Conservation (phyloP, 1,140 invertebrate species). For the Doryteuthis pealeii region DNA sequence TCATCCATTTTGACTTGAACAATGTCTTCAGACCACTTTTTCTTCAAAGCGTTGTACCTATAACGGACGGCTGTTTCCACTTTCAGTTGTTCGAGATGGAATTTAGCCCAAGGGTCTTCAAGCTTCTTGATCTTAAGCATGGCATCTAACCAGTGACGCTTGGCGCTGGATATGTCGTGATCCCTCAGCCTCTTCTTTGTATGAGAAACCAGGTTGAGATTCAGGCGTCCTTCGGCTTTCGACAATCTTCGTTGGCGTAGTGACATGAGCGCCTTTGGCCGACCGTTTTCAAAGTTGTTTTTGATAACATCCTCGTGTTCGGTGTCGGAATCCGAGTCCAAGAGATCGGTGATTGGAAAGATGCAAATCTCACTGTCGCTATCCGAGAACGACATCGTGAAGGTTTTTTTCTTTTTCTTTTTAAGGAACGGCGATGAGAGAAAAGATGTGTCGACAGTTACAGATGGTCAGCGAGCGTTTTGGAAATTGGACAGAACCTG, state of each 20-base stretch:
- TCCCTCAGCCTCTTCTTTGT: constrained; percentile 16
- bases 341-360: constrained; percentile 39
- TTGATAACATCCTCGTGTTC: constrained; percentile 22
- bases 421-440: not conserved
- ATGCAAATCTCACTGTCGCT: constrained; percentile 36
- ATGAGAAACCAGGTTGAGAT: not conserved
- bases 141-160: constrained; percentile 38
- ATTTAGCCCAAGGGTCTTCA: constrained; percentile 51
- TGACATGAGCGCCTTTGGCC: constrained; percentile 40
- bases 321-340: constrained; percentile 28
- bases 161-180: constrained; percentile 26
- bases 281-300: constrained; percentile 8
- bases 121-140: constrained; percentile 34
- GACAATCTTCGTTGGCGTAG: constrained; percentile 40
- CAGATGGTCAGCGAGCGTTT: no score
- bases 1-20: constrained; percentile 52
- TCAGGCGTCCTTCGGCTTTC: constrained; percentile 26
- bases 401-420: no score
- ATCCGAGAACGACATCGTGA: not conserved
- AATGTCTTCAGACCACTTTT: constrained; percentile 48
- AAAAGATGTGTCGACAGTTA: not conserved
- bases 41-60: constrained; percentile 52
- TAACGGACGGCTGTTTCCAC: constrained; percentile 45
- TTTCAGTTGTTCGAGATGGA: constrained; percentile 45
- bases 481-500: no score